Percentiles rank a stretch among this genome's conserved stretches.
phyloP scores from a whole-genome alignment of 1,140 invertebrate genomes.

The Pseudomyrmex gracilis region DNA sequence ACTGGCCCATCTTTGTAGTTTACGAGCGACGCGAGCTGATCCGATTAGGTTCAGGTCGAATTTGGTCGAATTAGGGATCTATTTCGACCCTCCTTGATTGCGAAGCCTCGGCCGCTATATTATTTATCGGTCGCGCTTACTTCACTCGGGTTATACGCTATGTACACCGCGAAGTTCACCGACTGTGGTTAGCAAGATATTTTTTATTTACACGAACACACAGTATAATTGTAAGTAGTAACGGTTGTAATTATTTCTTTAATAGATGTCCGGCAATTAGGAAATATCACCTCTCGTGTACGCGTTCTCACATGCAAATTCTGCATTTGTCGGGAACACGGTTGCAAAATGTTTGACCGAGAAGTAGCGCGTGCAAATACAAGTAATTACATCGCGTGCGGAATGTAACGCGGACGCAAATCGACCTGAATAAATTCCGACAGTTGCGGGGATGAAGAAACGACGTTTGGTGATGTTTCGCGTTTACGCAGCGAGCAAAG shows the following conservation, averaged over 20 bases:
- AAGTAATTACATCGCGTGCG: neutral
- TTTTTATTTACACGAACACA: neutral
- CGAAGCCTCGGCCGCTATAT: constrained; percentile 42
- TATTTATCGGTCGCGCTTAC: constrained; percentile 42
- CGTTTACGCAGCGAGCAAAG: constrained; percentile 10
- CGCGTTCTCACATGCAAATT: neutral
- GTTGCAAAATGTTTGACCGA: too few relatives aligned
- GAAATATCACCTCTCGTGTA: neutral
- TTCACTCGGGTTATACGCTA: neutral
- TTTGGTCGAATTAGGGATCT: constrained; percentile 60
- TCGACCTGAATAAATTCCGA: neutral
- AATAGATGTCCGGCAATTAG: neutral
- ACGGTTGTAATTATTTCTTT: neutral
- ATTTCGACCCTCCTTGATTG: constrained; percentile 60
- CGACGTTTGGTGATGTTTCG: neutral
- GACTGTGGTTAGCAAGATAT: neutral
- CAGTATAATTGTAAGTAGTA: too few relatives aligned
- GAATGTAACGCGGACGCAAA: neutral
- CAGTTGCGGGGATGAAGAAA: neutral
- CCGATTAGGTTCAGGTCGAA: constrained; percentile 68
- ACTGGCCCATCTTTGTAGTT: constrained; percentile 73
- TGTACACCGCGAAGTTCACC: neutral
- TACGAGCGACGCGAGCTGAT: constrained; percentile 76
- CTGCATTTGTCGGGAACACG: too few relatives aligned
- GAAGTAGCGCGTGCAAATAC: too few relatives aligned